These are phyloP conservation scores for Entomyzon cyanotis DNA, from an alignment of 2,113 vertebrate species.

Conservation along the genomic window DNA sequence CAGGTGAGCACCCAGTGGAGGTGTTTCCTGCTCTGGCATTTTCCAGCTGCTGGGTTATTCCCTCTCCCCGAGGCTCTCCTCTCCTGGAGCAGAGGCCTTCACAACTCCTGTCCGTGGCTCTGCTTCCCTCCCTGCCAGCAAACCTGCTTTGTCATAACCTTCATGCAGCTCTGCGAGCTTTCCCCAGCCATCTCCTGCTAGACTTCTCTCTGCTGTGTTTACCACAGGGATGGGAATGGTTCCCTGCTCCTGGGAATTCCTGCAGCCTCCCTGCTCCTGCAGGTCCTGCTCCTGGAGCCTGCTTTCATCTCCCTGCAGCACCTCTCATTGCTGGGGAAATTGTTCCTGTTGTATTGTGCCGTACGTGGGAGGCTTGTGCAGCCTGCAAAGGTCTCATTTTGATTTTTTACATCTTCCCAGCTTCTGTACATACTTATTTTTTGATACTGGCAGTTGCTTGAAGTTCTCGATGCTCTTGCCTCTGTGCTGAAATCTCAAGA, in stretches of 20 bases:
- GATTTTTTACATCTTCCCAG: not conserved
- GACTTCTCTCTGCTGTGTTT: not conserved
- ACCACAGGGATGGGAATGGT: not conserved
- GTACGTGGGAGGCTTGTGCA: not conserved
- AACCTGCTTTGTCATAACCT: not conserved
- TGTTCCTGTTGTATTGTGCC: not conserved
- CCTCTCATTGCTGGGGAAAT: not conserved
- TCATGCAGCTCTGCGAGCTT: not conserved
- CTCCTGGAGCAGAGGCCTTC: not conserved
- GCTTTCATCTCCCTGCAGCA: not conserved
- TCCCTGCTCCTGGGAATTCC: not conserved
- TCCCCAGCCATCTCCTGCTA: not conserved
- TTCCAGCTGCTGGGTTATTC: accelerated
- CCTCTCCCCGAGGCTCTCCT: accelerated
- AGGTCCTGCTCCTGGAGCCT: not conserved
- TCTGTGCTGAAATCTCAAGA: accelerated
- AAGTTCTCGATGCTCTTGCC: not conserved
- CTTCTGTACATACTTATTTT: not conserved
- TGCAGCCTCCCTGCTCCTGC: not conserved
- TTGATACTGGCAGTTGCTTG: not conserved
- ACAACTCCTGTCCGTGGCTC: accelerated
- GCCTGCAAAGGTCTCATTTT: not conserved
- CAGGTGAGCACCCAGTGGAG: not conserved
- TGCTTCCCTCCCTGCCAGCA: not conserved
- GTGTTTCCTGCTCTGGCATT: not conserved